Base-by-base conservation (phyloP, 2,888 invertebrate genomes). In the Zaprionus lineosus region DNA sequence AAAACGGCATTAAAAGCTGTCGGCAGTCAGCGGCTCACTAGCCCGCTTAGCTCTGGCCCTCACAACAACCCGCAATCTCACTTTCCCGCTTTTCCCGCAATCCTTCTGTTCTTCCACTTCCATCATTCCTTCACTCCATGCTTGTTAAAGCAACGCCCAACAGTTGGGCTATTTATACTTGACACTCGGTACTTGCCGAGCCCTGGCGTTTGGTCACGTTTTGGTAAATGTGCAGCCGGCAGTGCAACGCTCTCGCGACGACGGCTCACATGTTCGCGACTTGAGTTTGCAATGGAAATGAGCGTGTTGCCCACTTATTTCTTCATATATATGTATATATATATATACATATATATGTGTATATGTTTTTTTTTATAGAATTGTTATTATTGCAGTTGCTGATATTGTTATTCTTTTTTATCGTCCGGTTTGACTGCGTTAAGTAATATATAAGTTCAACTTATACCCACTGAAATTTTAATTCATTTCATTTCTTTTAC, bases 201-300 rank as follows among this genome's bases (percentile, higher is more conserved):
- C 41, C 37, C 52, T 74, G 41, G 16, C 41, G 41, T 41, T 34
- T 53, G 53, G 69, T 84, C 84, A 84, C 84, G 84, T 84, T 82
- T 84, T 43, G 43, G 31, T 28, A 70, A 82, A 84, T 84, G 84
- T 84, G 79, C 65, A 48, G 53, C 57, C 74, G 60, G 33, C 83
- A 86, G 87, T 87, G 77, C 87, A 87, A 86, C 87, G 87, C 84
- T 87, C 87, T 75, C 87, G 72, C 74, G 50, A 39, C 67, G 44
- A 48, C 70, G 55, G 60, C 87, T 87, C 87, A 87, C 87, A 87
- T 87, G 87, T 87, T 87, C 71, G 68, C 68, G 79, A 81, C 84
- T 81, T 46, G 66, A 68, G 81, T 74, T 50, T 53, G 64, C 71
- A 60, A 82, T 79, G 82, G 66, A 79, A 79, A 78, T 82, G 51